Evolutionary conservation across 2,888 invertebrate genomes (phyloP).

Genomic region (Caenorhabditis sp.): DNA sequence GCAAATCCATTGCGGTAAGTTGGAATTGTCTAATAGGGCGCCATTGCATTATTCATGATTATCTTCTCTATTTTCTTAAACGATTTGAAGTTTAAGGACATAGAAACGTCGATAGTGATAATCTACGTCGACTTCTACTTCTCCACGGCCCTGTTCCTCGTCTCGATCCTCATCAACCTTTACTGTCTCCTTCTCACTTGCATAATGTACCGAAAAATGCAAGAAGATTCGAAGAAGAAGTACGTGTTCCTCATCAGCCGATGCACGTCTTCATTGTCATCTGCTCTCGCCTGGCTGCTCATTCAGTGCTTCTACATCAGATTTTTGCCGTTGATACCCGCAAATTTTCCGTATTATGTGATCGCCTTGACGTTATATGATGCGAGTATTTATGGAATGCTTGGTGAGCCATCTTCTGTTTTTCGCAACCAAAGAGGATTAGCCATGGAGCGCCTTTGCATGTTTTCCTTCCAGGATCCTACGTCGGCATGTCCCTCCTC

Average conservation of each 20-base stretch:
- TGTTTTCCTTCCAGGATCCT: conserved; percentile 14
- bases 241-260: conserved; percentile 31
- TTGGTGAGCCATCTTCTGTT: conserved; percentile 9
- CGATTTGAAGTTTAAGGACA: no score
- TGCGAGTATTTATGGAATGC: conserved; percentile 24
- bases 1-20: neutral
- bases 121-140: conserved; percentile 26
- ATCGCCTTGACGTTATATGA: conserved; percentile 15
- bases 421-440: neutral
- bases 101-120: conserved; percentile 15
- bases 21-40: no score
- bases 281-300: conserved; percentile 17
- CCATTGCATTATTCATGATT: no score
- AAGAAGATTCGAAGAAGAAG: conserved; percentile 33
- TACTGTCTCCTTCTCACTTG: conserved; percentile 20
- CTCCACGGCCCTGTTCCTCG: conserved; percentile 6
- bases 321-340: conserved; percentile 13
- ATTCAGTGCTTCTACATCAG: conserved; percentile 37
- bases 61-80: conserved; percentile 3
- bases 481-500: conserved; percentile 41
- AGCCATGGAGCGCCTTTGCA: no score
- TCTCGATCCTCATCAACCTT: conserved; percentile 23
- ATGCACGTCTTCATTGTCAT: neutral
- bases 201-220: conserved; percentile 24
- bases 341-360: conserved; percentile 26